phyloP scores from a whole-genome alignment of 1,140 invertebrate genomes.

The Heliconius nattereri region DNA sequence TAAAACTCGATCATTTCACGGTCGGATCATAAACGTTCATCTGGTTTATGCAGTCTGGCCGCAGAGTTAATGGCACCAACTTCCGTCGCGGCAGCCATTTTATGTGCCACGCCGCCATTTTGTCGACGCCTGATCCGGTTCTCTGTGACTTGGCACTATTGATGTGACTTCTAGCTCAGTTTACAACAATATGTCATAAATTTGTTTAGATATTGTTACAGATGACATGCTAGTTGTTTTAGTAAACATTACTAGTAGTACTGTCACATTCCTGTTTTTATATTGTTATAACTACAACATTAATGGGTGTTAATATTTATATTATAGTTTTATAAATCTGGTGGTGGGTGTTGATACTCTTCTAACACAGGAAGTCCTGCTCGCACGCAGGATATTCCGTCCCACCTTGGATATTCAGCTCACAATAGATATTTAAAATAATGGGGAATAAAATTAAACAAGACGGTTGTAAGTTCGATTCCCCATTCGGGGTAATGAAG shows the following conservation, averaged over 20 bases:
- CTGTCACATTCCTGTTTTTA: too few relatives aligned
- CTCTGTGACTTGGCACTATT: constrained; percentile 23
- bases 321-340: too few relatives aligned
- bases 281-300: too few relatives aligned
- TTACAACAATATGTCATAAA: neutral
- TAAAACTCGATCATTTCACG: constrained; percentile 51
- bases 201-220: neutral
- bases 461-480: too few relatives aligned
- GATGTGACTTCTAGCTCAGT: constrained; percentile 15
- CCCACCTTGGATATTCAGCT: too few relatives aligned
- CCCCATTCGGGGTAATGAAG: too few relatives aligned
- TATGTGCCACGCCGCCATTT: constrained; percentile 45
- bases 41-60: constrained; percentile 54
- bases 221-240: neutral
- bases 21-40: constrained; percentile 51
- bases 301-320: too few relatives aligned
- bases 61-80: constrained; percentile 53
- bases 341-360: too few relatives aligned
- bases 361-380: too few relatives aligned
- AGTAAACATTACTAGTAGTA: neutral
- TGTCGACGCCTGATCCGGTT: constrained; percentile 39
- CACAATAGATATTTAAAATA: too few relatives aligned
- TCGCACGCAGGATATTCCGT: too few relatives aligned
- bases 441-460: too few relatives aligned
- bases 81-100: constrained; percentile 51